Base-by-base conservation (phyloP, 2,113 vertebrate species). In the Hylia prasina region DNA sequence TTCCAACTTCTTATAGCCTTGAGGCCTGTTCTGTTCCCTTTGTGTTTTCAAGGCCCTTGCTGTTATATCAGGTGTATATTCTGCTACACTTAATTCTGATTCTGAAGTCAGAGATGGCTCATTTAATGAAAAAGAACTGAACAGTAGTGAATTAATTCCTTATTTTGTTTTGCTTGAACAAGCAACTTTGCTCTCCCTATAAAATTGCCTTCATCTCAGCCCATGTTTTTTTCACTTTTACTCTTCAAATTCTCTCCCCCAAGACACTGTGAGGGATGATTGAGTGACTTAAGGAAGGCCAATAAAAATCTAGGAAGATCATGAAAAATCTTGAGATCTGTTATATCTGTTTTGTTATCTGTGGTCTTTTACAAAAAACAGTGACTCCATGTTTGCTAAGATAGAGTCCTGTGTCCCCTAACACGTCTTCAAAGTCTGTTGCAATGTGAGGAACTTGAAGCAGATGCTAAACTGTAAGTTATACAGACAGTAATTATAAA, bases 231-330 rank as follows among this genome's bases (percentile, higher is more conserved):
- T 64, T 33, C 14, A 28, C 7, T 61, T 64, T 39, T 19, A 33
- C 9, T 51, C 16, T 35, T 45, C 17, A 7, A 16, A 12, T 47
- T 73, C 11, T 47, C n/a, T 47, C 22, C 22, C 12, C 11, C 11
- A 47, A 13, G 10, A 9, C 6, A 2, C 57, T 45, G 22, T 64
- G 23, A 1, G 19, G 33, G 40, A 33, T 17, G 9, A 70, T 13
- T 0, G 0, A 70, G 10, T 0, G 1, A 21, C 33, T 28, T 76
- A 51, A 70, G 19, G 13, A 18, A 57, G 25, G 23, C 17, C 8
- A 63, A n/a, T 15, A 66, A 50, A 77, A 61, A 6, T n/a, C 30
- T n/a, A 45, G 10, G 33, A 58, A 71, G n/a, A 77, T 8, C 2
- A 24, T 47, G 30, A 61, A 60, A 71, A 77, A 45, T 30, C 7